A percentile compares a stretch with the other conserved stretches of the same genome.
phyloP scores from a whole-genome alignment of 2,113 vertebrate species.

The Menura novaehollandiae region DNA sequence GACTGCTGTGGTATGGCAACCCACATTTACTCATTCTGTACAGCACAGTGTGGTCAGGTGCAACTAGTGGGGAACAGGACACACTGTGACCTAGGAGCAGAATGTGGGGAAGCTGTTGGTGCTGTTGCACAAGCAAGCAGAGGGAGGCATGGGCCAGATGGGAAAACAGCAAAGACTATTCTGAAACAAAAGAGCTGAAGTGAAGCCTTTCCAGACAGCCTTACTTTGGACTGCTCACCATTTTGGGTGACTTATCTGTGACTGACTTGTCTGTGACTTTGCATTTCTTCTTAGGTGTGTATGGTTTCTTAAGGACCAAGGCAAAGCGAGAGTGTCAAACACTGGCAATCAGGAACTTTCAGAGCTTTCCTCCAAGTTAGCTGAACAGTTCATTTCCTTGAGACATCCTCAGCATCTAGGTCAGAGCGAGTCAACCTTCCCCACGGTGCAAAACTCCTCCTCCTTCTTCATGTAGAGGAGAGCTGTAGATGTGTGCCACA shows the following conservation, averaged over 20 bases:
- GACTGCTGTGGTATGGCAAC: background rate
- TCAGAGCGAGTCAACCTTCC: background rate
- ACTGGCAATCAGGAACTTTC: background rate
- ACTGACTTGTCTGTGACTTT: background rate
- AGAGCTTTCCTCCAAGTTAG: background rate
- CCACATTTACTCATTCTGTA: fast-evolving
- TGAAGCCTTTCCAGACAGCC: background rate
- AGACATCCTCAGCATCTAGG: background rate
- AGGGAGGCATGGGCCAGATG: background rate
- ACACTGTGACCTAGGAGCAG: background rate
- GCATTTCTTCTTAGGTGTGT: background rate
- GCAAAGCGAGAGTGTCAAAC: background rate
- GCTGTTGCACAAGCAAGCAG: background rate
- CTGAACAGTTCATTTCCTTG: background rate
- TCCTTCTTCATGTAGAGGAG: fast-evolving
- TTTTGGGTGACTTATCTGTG: background rate
- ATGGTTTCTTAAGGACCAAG: background rate
- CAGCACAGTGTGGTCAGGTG: fast-evolving
- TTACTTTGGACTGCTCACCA: background rate
- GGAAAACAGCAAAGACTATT: background rate
- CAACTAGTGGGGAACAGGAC: background rate
- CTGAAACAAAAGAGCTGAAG: background rate
- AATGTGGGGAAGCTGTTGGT: background rate
- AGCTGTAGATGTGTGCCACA: fast-evolving
- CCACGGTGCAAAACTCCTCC: fast-evolving